These are phyloP conservation scores for Himalopsyche tibetana DNA, from an alignment of 2,888 invertebrate genomes.

Conservation along the genomic window DNA sequence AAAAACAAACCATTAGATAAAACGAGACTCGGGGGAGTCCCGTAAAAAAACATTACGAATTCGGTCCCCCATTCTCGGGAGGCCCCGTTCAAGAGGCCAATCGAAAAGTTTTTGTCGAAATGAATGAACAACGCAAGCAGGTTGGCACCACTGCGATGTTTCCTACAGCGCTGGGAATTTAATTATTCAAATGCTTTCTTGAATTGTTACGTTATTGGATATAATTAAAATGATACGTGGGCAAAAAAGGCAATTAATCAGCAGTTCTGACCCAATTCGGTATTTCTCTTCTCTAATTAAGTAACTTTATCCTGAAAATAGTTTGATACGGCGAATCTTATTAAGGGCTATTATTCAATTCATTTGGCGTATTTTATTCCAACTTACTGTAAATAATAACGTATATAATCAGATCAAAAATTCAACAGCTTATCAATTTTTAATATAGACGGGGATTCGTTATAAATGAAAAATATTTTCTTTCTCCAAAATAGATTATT, in stretches of 20 bases:
- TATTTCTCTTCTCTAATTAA: neutral
- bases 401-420: too few relatives aligned
- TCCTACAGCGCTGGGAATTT: neutral
- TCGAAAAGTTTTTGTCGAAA: constrained; percentile 12
- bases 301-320: neutral
- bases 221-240: constrained; percentile 14
- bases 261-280: neutral
- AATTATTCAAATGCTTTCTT: constrained; percentile 29
- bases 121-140: constrained; percentile 14
- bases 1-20: constrained; percentile 37
- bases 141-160: constrained; percentile 24
- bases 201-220: constrained; percentile 10
- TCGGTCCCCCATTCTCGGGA: neutral
- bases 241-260: constrained; percentile 19
- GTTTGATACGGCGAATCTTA: neutral
- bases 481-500: too few relatives aligned
- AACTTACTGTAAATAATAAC: too few relatives aligned
- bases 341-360: too few relatives aligned
- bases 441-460: too few relatives aligned
- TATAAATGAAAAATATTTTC: too few relatives aligned
- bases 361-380: too few relatives aligned
- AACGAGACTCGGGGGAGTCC: constrained; percentile 36
- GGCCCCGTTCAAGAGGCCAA: constrained; percentile 32
- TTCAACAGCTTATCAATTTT: too few relatives aligned
- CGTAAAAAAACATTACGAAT: constrained; percentile 46